Evolutionary conservation across 2,113 vertebrate species (phyloP), one percentile per base, ranked within the genome.

Genomic region (Sula dactylatra): DNA sequence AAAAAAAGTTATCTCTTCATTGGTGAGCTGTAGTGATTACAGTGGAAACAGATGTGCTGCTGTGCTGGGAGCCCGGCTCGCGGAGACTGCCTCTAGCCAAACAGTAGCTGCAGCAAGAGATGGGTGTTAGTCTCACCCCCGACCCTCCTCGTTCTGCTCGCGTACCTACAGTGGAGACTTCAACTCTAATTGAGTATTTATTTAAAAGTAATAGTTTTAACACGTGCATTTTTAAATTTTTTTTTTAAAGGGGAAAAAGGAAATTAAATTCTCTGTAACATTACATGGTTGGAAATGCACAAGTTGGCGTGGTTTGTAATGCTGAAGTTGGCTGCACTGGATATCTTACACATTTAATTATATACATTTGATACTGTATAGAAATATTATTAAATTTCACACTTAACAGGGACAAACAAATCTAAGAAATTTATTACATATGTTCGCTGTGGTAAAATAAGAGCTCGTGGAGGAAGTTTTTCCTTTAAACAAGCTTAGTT

Each of bases 351-450:
- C 59, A 82, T 91, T 90, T 94, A 91, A 90, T 89, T 69, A 82
- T 52, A 69, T 93, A 62, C 49, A 47, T 90, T 95, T 66, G 86
- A 77, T 94, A 88, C 52, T 10, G 2, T 88, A 70, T 55, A 92
- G 97, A 96, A 95, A 91, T 91, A 89, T 76, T 88, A 93, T 77
- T 97, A 96, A 85, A 94, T 95, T 94, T 94, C 86, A 80, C 93
- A 94, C 89, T 91, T 92, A 88, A 70, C 21, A 59, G 59, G 93
- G 86, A 85, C 84, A 94, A 94, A 93, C 95, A 91, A 91, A 85
- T 94, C 44, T 54, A 82, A 81, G 73, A 65, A 54, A 65, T 62
- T 38, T 88, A 67, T 94, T 90, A 15, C 55, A 40, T 70, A 25
- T 90, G 91, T 77, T 87, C 74, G 70, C 22, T 27, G 42, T 82